These are phyloP conservation scores for Trissoscelio sp. DNA, from an alignment of 2,888 invertebrate species.

Conservation along the genomic window DNA sequence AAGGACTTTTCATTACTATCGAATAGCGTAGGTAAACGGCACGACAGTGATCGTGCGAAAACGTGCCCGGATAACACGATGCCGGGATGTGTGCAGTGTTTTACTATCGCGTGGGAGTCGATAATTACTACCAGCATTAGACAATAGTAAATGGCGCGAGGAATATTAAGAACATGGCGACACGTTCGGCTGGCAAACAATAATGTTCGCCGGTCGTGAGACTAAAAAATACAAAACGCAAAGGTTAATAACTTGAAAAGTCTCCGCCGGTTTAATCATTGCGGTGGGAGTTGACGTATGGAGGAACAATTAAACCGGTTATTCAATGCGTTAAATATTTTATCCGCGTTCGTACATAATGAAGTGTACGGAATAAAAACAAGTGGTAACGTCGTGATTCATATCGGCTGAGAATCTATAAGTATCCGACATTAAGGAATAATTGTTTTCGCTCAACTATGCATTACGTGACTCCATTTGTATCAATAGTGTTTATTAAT, in stretches of 20 bases:
- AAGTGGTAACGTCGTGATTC: conserved; percentile 37
- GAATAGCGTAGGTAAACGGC: conserved; percentile 13
- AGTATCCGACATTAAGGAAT: conserved; percentile 35
- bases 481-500: too few species aligned
- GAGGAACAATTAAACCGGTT: conserved; percentile 60
- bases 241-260: conserved; percentile 62
- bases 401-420: conserved; percentile 42
- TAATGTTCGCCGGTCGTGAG: conserved; percentile 49
- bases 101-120: conserved; percentile 65
- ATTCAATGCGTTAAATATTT: conserved; percentile 59
- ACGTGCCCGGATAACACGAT: conserved; percentile 37
- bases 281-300: conserved; percentile 54
- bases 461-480: neutral
- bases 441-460: conserved; percentile 15
- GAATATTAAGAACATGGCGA: conserved; percentile 59
- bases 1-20: conserved; percentile 7
- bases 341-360: conserved; percentile 54
- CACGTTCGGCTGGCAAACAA: conserved; percentile 50
- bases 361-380: conserved; percentile 47
- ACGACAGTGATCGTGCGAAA: conserved; percentile 42
- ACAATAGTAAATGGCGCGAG: conserved; percentile 64
- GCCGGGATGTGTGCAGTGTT: conserved; percentile 40
- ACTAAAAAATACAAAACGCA: conserved; percentile 41
- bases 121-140: conserved; percentile 60
- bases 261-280: conserved; percentile 49